A percentile compares a stretch with the other conserved stretches of the same genome.
Evolutionary conservation across 2,888 invertebrate genomes (phyloP).

Genomic region (Mesorhabditis belari): DNA sequence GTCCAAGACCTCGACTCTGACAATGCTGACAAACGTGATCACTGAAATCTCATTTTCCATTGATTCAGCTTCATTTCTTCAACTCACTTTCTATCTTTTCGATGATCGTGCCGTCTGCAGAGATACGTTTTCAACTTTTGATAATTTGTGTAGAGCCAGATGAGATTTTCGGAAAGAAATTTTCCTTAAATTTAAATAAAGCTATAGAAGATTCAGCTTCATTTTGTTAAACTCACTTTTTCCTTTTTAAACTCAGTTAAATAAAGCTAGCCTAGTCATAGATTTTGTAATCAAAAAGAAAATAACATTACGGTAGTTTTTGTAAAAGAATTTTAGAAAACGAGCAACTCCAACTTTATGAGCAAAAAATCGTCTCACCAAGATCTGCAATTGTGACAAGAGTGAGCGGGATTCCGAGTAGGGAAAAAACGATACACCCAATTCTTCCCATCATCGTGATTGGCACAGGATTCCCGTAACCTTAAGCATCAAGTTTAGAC

Average conservation of each 20-base stretch:
- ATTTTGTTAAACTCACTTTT: too few species aligned
- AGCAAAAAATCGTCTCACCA: constrained; percentile 18
- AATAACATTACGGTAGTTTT: too few species aligned
- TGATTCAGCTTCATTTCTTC: constrained; percentile 11
- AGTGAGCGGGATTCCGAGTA: constrained; percentile 53
- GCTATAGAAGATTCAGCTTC: too few species aligned
- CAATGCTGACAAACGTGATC: constrained; percentile 51
- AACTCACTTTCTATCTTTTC: neutral
- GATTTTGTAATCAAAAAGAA: too few species aligned
- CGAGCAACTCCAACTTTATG: neutral
- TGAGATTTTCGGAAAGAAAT: constrained; percentile 50
- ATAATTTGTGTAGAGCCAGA: constrained; percentile 52
- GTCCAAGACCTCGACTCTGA: constrained; percentile 40
- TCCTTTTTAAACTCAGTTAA: too few species aligned
- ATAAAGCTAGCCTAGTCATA: too few species aligned
- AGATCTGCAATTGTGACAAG: constrained; percentile 53
- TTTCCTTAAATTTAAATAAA: constrained; percentile 19
- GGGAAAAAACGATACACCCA: constrained; percentile 49
- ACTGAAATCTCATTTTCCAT: constrained; percentile 19
- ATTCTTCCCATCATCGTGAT: constrained; percentile 47
- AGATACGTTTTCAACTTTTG: constrained; percentile 39
- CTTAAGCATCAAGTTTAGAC: constrained; percentile 14
- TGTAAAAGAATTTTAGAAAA: too few species aligned
- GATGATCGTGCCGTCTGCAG: constrained; percentile 3
- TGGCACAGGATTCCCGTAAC: constrained; percentile 53